These are phyloP conservation scores for Dyspetes luteomarginatus DNA, from an alignment of 2,888 invertebrate genomes.

Conservation along the genomic window DNA sequence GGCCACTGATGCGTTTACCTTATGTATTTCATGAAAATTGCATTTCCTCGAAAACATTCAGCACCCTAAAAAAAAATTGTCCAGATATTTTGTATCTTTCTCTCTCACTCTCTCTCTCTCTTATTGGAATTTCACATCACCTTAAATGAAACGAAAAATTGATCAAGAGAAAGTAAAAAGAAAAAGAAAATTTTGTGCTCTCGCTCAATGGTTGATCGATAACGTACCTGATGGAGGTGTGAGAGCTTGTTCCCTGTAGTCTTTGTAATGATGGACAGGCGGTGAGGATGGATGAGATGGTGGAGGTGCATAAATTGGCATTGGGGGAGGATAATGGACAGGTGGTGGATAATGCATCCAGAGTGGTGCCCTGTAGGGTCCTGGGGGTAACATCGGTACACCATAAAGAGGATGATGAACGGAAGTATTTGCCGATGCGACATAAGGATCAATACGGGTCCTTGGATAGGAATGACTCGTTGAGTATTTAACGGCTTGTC, in stretches of 20 bases:
- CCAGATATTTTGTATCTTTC: no score
- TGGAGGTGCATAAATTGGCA: constrained; percentile 81
- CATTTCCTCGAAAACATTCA: no score
- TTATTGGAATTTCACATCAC: no score
- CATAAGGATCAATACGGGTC: constrained; percentile 77
- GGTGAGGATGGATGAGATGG: constrained; percentile 81
- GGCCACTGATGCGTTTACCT: no score
- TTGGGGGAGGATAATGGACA: constrained; percentile 83
- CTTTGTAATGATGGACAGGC: constrained; percentile 82
- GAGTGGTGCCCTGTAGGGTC: constrained; percentile 84
- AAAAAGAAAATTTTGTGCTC: no score
- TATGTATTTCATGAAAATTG: no score
- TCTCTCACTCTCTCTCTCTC: no score
- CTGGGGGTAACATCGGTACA: constrained; percentile 82
- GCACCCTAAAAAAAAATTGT: no score
- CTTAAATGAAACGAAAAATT: no score
- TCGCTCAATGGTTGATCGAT: no score
- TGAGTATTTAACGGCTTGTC: constrained; percentile 80
- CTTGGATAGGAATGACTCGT: constrained; percentile 79
- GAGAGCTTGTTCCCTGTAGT: constrained; percentile 82
- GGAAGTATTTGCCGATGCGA: constrained; percentile 76
- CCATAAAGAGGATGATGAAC: constrained; percentile 81
- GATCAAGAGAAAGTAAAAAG: no score
- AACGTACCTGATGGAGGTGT: constrained; percentile 82
- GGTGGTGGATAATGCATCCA: constrained; percentile 85